Evolutionary conservation across 35 echinoderm and acorn worm species (phyloP).

Genomic region (Lytechinus pictus): DNA sequence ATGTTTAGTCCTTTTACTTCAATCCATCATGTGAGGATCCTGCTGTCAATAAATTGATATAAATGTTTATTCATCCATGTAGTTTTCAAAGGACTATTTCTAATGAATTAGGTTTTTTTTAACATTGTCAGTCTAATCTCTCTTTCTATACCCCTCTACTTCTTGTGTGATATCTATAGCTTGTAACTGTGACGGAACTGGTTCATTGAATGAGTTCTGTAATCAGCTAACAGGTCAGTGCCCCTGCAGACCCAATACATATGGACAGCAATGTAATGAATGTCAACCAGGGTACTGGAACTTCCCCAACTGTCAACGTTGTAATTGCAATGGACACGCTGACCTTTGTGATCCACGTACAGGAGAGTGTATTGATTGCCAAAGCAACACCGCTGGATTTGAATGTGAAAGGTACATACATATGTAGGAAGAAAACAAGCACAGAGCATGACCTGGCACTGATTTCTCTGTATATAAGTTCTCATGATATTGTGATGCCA

Average conservation of each 20-base stretch:
- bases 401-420: slow-evolving; percentile 75
- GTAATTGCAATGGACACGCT: slow-evolving; percentile 82
- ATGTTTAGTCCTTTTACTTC: too few species aligned
- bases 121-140: not conserved
- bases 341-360: slow-evolving; percentile 66
- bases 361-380: slow-evolving; percentile 74
- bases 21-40: not conserved
- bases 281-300: slow-evolving; percentile 87
- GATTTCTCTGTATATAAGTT: too few species aligned
- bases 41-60: not conserved
- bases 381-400: slow-evolving; percentile 69
- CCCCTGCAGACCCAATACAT: slow-evolving; percentile 74
- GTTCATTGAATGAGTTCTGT: slow-evolving; percentile 78
- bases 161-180: too few species aligned
- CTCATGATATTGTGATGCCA: too few species aligned
- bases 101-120: too few species aligned
- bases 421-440: not conserved
- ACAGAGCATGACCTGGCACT: not conserved
- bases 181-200: slow-evolving; percentile 74
- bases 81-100: too few species aligned
- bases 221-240: slow-evolving; percentile 76
- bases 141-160: not conserved
- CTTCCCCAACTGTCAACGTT: slow-evolving; percentile 90
- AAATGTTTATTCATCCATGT: too few species aligned
- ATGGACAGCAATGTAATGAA: slow-evolving; percentile 81